phyloP scores from a whole-genome alignment of 2,888 invertebrate genomes.

The Nasonovia ribisnigri region DNA sequence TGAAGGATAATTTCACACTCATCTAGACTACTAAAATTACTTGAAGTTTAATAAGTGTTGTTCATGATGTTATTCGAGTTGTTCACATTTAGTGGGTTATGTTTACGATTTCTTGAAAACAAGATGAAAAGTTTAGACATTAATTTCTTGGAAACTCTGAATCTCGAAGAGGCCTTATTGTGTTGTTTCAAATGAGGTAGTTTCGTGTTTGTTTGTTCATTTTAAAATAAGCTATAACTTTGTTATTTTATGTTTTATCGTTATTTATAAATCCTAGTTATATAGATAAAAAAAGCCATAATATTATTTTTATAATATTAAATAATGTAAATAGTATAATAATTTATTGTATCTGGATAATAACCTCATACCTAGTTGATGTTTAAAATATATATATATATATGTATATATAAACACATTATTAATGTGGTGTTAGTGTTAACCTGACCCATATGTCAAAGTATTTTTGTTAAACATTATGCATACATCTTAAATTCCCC shows the following conservation, averaged over 20 bases:
- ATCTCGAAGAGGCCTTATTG: neutral
- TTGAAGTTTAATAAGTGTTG: slow-evolving; percentile 42
- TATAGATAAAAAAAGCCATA: neutral
- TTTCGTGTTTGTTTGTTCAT: neutral
- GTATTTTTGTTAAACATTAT: neutral
- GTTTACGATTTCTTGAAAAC: slow-evolving; percentile 39
- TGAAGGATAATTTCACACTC: slow-evolving; percentile 7
- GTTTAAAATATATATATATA: neutral
- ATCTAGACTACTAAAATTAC: slow-evolving; percentile 1
- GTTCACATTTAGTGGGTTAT: slow-evolving; percentile 25
- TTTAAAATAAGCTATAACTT: neutral
- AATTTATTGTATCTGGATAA: no score
- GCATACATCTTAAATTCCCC: neutral
- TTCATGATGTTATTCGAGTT: slow-evolving; percentile 50
- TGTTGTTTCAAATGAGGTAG: slow-evolving; percentile 20
- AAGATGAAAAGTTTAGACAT: slow-evolving; percentile 32
- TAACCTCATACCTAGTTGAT: neutral
- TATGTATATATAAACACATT: no score
- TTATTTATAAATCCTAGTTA: neutral
- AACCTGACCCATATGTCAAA: neutral
- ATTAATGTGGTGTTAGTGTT: neutral
- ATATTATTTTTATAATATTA: neutral
- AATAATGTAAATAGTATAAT: no score
- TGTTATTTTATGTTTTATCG: neutral
- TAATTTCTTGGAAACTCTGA: slow-evolving; percentile 24